Conservation (phyloP, 2,113 vertebrate genomes). For the Alectura lathami region DNA sequence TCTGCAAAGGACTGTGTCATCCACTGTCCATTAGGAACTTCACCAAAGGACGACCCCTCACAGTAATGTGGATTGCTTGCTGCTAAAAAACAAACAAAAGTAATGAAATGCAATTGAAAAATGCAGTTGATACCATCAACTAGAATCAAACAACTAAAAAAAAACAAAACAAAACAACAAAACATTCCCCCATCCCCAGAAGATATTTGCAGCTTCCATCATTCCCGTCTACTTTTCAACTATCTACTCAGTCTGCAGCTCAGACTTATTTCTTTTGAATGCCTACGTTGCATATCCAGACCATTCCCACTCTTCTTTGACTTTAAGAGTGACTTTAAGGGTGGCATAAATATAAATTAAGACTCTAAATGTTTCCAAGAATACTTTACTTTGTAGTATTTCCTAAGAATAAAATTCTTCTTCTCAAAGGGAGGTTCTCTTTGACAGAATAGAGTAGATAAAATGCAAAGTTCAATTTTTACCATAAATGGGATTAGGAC, state of each 20-base stretch:
- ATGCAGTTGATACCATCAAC: neutral
- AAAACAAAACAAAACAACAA: neutral
- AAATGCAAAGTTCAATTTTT: neutral
- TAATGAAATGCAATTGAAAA: neutral
- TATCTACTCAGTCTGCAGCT: neutral
- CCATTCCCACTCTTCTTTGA: neutral
- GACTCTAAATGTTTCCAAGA: neutral
- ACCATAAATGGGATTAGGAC: neutral
- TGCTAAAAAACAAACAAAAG: slow-evolving; percentile 32
- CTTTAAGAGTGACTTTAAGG: neutral
- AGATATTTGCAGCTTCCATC: neutral
- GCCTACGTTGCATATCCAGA: neutral
- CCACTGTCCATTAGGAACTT: slow-evolving; percentile 87
- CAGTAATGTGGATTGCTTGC: slow-evolving; percentile 57
- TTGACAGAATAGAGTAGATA: neutral
- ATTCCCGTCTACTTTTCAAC: neutral
- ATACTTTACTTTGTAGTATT: neutral
- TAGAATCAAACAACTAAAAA: neutral
- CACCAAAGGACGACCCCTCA: slow-evolving; percentile 47
- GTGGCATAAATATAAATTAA: neutral
- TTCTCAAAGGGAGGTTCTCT: neutral
- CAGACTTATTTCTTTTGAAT: neutral
- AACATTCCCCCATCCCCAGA: no score
- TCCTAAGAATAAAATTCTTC: neutral
- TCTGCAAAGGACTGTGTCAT: slow-evolving; percentile 86